Evolutionary conservation across 2,113 vertebrate species (phyloP).

Genomic region (Rostratula benghalensis): DNA sequence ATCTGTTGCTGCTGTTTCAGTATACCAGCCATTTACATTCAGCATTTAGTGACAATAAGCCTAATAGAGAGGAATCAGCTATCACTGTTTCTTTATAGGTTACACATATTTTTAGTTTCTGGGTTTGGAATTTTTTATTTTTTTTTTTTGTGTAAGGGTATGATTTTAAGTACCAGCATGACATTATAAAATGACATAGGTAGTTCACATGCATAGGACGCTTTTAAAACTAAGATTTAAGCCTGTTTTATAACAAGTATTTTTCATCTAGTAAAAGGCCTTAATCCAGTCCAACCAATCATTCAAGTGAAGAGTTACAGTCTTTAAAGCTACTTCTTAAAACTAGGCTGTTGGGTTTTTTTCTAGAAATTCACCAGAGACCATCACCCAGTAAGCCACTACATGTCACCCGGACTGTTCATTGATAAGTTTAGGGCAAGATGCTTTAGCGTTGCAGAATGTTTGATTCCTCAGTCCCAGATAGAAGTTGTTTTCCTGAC

Average conservation of each 20-base stretch:
- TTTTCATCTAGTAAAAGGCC: conserved; percentile 32
- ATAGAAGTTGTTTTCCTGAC: neutral
- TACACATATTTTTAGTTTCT: neutral
- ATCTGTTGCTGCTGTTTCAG: conserved; percentile 1
- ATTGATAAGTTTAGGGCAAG: neutral
- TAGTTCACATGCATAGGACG: conserved; percentile 4
- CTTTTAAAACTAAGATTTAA: conserved; percentile 27
- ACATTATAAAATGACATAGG: neutral
- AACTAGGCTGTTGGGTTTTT: neutral
- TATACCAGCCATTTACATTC: neutral
- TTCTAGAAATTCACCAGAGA: neutral
- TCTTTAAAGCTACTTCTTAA: conserved; percentile 12
- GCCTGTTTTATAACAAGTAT: conserved; percentile 6
- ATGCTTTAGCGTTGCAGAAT: neutral
- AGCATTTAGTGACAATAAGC: neutral
- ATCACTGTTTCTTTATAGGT: neutral
- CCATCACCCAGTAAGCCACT: neutral
- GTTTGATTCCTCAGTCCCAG: neutral
- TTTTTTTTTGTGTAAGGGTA: neutral
- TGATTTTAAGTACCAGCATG: neutral
- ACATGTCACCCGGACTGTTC: neutral
- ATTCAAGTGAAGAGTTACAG: neutral
- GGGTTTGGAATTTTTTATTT: neutral
- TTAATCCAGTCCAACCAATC: conserved; percentile 14
- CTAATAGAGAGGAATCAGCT: neutral